phyloP scores from a whole-genome alignment of 2,797 vertebrate species.

The Rhinella marina region DNA sequence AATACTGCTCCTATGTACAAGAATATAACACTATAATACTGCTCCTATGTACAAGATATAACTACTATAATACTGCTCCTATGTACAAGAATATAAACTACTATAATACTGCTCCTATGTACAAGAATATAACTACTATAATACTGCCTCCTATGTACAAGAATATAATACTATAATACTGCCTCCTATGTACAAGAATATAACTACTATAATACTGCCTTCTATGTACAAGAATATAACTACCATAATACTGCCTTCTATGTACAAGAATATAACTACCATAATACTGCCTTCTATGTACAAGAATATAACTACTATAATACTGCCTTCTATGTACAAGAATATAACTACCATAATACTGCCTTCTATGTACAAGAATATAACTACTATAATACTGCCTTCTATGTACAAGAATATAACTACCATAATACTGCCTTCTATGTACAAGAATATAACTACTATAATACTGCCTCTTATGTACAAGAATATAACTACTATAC shows the following conservation, averaged over 20 bases:
- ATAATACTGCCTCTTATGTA: neutral
- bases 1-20: neutral
- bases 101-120: conserved; percentile 1
- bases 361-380: neutral
- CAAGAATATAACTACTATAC: neutral
- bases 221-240: conserved; percentile 14
- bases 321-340: neutral
- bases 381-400: conserved; percentile 1
- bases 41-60: neutral
- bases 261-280: conserved; percentile 12
- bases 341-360: conserved; percentile 2
- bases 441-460: neutral
- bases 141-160: neutral
- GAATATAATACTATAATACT: conserved; percentile 12
- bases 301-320: neutral
- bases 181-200: conserved; percentile 5
- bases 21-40: neutral
- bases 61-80: neutral
- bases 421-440: neutral
- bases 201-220: neutral
- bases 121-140: conserved; percentile 11
- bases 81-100: neutral
- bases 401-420: neutral
- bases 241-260: neutral
- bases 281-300: neutral